These are phyloP conservation scores for Hemistola chrysoprasaria DNA, from an alignment of 2,888 invertebrate genomes.

Conservation along the genomic window DNA sequence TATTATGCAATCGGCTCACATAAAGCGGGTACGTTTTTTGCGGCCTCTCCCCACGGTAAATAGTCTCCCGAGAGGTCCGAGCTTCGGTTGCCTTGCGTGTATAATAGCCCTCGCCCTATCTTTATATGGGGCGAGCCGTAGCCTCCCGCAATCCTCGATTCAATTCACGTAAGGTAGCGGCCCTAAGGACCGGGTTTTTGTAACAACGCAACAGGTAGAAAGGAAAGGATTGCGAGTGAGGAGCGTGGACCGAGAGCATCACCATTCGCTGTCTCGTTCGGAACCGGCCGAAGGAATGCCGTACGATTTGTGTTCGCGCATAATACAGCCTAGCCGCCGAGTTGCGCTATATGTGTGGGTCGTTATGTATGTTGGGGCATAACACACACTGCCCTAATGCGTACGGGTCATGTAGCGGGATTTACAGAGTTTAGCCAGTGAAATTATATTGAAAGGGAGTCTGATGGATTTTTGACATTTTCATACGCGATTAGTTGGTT, in stretches of 20 bases:
- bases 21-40: conserved; percentile 60
- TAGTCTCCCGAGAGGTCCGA: conserved; percentile 59
- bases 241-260: conserved; percentile 64
- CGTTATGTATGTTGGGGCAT: conserved; percentile 61
- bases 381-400: conserved; percentile 82
- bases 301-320: conserved; percentile 78
- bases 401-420: conserved; percentile 82
- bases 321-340: conserved; percentile 63
- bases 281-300: conserved; percentile 74
- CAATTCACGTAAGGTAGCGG: conserved; percentile 82
- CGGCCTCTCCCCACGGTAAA: conserved; percentile 67
- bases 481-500: conserved; percentile 25
- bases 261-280: conserved; percentile 58
- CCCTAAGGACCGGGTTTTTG: conserved; percentile 81
- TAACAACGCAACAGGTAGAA: conserved; percentile 82
- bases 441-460: conserved; percentile 82
- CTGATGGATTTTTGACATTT: conserved; percentile 74
- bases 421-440: conserved; percentile 78
- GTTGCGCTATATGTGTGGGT: conserved; percentile 52
- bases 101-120: conserved; percentile 78
- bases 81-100: conserved; percentile 49
- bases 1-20: conserved; percentile 74
- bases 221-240: conserved; percentile 78
- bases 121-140: conserved; percentile 81
- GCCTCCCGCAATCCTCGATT: conserved; percentile 77